Conservation (phyloP, 1,140 invertebrate species). For the Papilio polyxenes region DNA sequence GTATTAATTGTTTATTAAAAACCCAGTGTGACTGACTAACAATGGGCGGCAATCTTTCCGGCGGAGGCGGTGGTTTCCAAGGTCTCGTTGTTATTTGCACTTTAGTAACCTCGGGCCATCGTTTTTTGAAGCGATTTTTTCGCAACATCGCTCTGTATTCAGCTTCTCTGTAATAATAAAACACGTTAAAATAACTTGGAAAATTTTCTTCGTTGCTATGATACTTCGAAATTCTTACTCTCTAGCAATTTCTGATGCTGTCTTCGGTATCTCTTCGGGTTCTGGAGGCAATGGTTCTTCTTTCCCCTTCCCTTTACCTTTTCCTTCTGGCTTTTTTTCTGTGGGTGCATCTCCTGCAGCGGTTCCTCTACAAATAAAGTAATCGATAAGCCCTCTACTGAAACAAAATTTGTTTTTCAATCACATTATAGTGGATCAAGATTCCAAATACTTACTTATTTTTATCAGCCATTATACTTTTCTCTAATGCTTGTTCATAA, state of each 20-base stretch:
- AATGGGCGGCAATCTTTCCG: conserved; percentile 52
- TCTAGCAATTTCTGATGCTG: conserved; percentile 58
- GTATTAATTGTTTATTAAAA: no score
- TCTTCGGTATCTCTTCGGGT: conserved; percentile 55
- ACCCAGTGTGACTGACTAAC: conserved; percentile 46
- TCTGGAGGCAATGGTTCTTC: conserved; percentile 43
- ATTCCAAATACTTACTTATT: conserved; percentile 47
- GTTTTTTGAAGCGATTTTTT: conserved; percentile 57
- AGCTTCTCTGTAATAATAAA: conserved; percentile 54
- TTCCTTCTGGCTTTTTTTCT: conserved; percentile 53
- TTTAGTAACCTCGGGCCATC: conserved; percentile 67
- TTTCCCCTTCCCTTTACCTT: conserved; percentile 47
- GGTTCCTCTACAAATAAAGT: conserved; percentile 40
- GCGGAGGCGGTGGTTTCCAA: conserved; percentile 62
- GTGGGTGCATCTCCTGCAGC: conserved; percentile 54
- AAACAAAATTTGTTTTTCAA: neutral
- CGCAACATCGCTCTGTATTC: conserved; percentile 57
- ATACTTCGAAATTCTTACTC: conserved; percentile 50
- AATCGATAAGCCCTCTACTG: neutral
- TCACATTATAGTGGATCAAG: neutral
- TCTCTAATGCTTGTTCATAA: neutral
- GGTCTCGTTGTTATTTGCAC: conserved; percentile 54
- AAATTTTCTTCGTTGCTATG: neutral
- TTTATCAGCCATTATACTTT: conserved; percentile 48
- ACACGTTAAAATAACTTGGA: neutral